A percentile compares a stretch with the other conserved stretches of the same genome.
phyloP scores from a whole-genome alignment of 2,888 invertebrate genomes.

The Microchrysa polita region DNA sequence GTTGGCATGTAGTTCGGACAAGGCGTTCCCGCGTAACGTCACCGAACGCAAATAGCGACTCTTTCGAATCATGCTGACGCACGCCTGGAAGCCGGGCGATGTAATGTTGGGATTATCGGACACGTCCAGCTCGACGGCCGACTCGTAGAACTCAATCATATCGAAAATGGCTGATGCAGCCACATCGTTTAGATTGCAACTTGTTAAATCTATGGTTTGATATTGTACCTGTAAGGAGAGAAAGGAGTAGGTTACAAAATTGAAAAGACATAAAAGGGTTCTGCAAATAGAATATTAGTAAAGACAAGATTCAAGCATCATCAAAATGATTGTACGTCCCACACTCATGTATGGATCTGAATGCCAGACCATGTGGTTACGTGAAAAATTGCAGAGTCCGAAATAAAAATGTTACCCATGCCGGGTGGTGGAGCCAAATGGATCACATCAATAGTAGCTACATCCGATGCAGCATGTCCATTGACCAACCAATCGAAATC shows the following conservation, averaged over 20 bases:
- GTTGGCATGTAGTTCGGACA: conserved; percentile 67
- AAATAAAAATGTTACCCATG: too few species aligned
- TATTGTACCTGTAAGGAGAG: conserved; percentile 60
- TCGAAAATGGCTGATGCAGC: conserved; percentile 83
- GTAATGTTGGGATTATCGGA: conserved; percentile 80
- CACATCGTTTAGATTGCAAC: conserved; percentile 64
- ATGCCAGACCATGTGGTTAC: too few species aligned
- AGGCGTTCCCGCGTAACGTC: conserved; percentile 61
- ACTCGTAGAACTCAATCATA: conserved; percentile 93
- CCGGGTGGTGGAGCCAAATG: too few species aligned
- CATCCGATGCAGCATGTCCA: too few species aligned
- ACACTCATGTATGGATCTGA: too few species aligned
- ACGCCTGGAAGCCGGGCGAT: conserved; percentile 84
- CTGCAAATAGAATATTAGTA: too few species aligned
- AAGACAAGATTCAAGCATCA: too few species aligned
- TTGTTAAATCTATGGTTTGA: conserved; percentile 62
- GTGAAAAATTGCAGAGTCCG: too few species aligned
- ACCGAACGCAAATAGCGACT: conserved; percentile 61
- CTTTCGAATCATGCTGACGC: conserved; percentile 65
- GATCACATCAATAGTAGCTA: too few species aligned
- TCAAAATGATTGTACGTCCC: too few species aligned
- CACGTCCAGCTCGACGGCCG: conserved; percentile 78
- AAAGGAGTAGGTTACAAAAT: background rate
- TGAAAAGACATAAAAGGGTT: too few species aligned
- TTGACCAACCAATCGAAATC: too few species aligned